A percentile compares a stretch with the other conserved stretches of the same genome.
Conservation (phyloP, 2,888 invertebrate species). For the Melanophora roralis region DNA sequence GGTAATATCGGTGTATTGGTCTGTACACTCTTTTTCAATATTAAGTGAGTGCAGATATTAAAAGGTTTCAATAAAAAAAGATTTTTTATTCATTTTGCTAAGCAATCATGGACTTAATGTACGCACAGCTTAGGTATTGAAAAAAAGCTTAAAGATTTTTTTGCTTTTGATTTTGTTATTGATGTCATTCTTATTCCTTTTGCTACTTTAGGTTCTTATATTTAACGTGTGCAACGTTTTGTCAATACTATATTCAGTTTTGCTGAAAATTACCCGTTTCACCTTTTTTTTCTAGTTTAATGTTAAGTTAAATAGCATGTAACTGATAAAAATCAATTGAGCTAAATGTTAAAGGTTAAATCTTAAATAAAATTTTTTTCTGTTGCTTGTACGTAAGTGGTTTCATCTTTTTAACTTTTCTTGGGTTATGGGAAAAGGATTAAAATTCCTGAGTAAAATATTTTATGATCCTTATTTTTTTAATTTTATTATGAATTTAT, state of each 20-base stretch:
- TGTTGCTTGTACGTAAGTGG: background rate
- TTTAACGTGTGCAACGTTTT: background rate
- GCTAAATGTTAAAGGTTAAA: slow-evolving; percentile 47
- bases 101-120: slow-evolving; percentile 35
- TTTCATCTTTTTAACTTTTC: too few species aligned
- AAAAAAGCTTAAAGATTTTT: slow-evolving; percentile 4
- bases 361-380: slow-evolving; percentile 20
- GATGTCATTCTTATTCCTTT: background rate
- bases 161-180: background rate
- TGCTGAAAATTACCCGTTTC: slow-evolving; percentile 9
- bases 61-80: background rate
- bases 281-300: slow-evolving; percentile 11
- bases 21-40: too few species aligned
- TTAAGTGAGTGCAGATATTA: too few species aligned
- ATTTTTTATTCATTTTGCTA: background rate
- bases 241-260: background rate
- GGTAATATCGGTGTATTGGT: too few species aligned
- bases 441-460: too few species aligned
- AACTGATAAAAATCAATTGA: slow-evolving; percentile 48
- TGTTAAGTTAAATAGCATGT: slow-evolving; percentile 46
- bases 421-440: too few species aligned
- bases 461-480: too few species aligned
- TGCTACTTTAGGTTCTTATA: background rate
- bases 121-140: slow-evolving; percentile 35
- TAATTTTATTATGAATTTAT: too few species aligned